A percentile compares a stretch with the other conserved stretches of the same genome.
These are phyloP conservation scores for Hypotaenidia philippensis DNA, from an alignment of 2,797 vertebrate species.

Conservation along the genomic window DNA sequence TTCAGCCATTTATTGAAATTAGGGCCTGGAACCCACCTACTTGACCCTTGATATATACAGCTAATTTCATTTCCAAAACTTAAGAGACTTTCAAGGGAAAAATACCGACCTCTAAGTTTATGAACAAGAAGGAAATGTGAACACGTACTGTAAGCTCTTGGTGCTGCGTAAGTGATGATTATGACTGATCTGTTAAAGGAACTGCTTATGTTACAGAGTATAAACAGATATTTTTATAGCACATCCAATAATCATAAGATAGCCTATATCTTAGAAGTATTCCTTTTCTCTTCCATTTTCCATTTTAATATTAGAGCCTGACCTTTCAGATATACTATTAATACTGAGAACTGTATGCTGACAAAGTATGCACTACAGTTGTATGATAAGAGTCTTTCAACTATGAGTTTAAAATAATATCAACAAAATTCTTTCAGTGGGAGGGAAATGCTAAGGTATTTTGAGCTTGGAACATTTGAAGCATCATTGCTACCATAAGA, in stretches of 20 bases:
- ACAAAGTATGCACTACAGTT: not conserved
- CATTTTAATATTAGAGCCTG: not conserved
- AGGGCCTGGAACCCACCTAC: not conserved
- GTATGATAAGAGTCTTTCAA: not conserved
- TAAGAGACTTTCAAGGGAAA: not conserved
- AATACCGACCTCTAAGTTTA: not conserved
- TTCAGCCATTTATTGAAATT: not conserved
- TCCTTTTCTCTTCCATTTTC: not conserved
- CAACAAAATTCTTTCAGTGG: constrained; percentile 14
- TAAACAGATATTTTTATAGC: not conserved
- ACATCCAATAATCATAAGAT: not conserved
- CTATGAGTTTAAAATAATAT: constrained; percentile 23
- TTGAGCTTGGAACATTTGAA: constrained; percentile 38
- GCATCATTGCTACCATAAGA: constrained; percentile 30
- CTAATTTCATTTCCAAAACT: not conserved
- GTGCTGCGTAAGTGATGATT: not conserved
- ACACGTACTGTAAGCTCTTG: rapidly evolving
- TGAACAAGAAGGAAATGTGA: not conserved
- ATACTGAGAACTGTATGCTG: not conserved
- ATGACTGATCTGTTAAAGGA: not conserved
- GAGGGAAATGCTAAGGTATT: constrained; percentile 42
- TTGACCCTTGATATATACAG: not conserved
- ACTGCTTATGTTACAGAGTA: not conserved
- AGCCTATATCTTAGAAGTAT: not conserved
- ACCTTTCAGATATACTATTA: not conserved